phyloP scores from a whole-genome alignment of 2,888 invertebrate species.

The Agrochola lychnidis region DNA sequence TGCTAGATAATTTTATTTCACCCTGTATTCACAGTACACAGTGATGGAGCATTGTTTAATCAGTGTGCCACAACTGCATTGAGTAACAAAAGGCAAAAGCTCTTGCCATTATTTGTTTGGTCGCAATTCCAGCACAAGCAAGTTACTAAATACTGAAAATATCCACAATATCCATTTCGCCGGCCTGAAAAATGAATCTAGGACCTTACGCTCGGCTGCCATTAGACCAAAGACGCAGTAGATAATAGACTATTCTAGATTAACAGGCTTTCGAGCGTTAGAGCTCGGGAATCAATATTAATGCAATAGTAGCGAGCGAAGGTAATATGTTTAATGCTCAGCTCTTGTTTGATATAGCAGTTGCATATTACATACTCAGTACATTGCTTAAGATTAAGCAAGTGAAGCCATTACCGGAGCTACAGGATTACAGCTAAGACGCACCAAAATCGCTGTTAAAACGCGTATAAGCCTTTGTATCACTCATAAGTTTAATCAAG shows the following conservation, averaged over 20 bases:
- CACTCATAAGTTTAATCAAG: slow-evolving; percentile 35
- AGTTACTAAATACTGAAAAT: slow-evolving; percentile 11
- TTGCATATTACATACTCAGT: slow-evolving; percentile 38
- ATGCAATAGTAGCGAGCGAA: slow-evolving; percentile 18
- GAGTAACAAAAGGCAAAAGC: slow-evolving; percentile 8
- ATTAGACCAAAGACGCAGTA: slow-evolving; percentile 9
- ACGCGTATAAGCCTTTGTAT: slow-evolving; percentile 25
- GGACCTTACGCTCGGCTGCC: background rate
- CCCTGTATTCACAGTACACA: background rate
- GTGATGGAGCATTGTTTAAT: background rate
- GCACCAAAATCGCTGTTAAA: slow-evolving; percentile 20
- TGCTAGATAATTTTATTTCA: too few relatives aligned
- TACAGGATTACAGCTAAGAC: slow-evolving; percentile 29
- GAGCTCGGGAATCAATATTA: slow-evolving; percentile 37
- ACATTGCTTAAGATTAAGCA: slow-evolving; percentile 30
- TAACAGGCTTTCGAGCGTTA: slow-evolving; percentile 11
- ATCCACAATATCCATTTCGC: background rate
- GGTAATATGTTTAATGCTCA: slow-evolving; percentile 30
- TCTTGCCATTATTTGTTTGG: slow-evolving; percentile 1
- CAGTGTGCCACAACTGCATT: slow-evolving; percentile 9
- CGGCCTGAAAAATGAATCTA: background rate
- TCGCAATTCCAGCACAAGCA: background rate
- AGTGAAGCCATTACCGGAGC: slow-evolving; percentile 23
- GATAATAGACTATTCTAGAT: slow-evolving; percentile 22
- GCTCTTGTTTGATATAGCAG: slow-evolving; percentile 29